Conservation (phyloP, 2,888 invertebrate genomes). For the Chloroclysta siterata region DNA sequence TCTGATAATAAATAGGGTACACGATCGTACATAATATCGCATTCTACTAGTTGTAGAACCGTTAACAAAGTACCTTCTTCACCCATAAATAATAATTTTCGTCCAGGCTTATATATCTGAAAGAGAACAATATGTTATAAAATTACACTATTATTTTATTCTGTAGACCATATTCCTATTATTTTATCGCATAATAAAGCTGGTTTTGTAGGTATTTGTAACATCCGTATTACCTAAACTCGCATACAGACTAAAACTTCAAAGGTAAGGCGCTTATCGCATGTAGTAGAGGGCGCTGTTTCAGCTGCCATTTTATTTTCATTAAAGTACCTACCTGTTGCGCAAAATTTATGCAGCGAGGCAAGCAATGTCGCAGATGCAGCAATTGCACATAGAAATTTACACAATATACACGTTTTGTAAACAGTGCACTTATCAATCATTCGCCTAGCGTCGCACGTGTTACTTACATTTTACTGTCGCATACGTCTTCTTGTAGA, state of each 20-base stretch:
- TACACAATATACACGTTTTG: too few species aligned
- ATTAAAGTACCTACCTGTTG: too few species aligned
- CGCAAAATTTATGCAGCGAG: background rate
- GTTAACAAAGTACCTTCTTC: slow-evolving; percentile 11
- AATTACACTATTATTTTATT: background rate
- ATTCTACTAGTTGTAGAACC: slow-evolving; percentile 15
- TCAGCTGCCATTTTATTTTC: too few species aligned
- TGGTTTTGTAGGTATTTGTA: background rate
- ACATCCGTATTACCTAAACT: background rate
- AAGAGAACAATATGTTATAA: slow-evolving; percentile 25
- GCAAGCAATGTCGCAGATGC: background rate
- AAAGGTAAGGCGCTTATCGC: too few species aligned
- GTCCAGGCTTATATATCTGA: slow-evolving; percentile 23
- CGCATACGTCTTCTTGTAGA: background rate
- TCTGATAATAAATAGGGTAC: slow-evolving; percentile 6
- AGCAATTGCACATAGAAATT: background rate
- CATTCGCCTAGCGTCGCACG: slow-evolving; percentile 7
- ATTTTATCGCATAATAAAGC: background rate
- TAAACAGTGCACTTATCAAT: too few species aligned
- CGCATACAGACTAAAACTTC: background rate
- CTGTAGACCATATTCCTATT: background rate
- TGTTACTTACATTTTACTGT: background rate
- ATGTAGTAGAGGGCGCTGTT: too few species aligned
- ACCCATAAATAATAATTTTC: slow-evolving; percentile 20
- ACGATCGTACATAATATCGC: slow-evolving; percentile 9